Evolutionary conservation across 2,113 vertebrate species (phyloP).

Genomic region (Nothobranchius furzeri): DNA sequence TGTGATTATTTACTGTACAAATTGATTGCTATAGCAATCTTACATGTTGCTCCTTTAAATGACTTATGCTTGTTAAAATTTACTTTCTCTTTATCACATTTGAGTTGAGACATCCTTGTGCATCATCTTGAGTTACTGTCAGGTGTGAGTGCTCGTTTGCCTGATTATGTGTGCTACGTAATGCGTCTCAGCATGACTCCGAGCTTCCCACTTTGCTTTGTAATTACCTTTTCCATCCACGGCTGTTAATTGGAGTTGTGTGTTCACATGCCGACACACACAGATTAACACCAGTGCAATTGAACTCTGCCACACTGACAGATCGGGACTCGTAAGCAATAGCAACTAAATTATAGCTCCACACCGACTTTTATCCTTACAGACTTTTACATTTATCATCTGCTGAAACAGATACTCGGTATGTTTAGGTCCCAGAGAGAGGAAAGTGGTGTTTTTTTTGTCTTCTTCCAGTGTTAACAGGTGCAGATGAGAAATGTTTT

Average conservation of each 20-base stretch:
- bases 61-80: constrained; percentile 2
- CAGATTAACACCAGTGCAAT: constrained; percentile 17
- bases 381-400: constrained; percentile 24
- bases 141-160: constrained; percentile 26
- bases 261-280: constrained; percentile 26
- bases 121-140: constrained; percentile 31
- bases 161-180: constrained; percentile 12
- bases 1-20: no score
- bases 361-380: constrained; percentile 29
- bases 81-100: background rate
- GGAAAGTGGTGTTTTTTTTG: constrained; percentile 26
- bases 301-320: constrained; percentile 18
- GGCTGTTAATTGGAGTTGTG: constrained; percentile 57
- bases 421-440: background rate
- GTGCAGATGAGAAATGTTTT: constrained; percentile 5
- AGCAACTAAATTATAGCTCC: constrained; percentile 45
- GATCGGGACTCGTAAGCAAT: constrained; percentile 19
- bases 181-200: constrained; percentile 55
- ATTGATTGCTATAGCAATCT: no score
- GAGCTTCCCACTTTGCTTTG: constrained; percentile 56
- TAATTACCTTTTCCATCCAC: constrained; percentile 66
- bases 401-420: constrained; percentile 15
- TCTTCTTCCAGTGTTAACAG: constrained; percentile 17
- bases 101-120: constrained; percentile 15
- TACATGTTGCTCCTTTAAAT: no score